Percentiles rank a stretch among this genome's conserved stretches.
phyloP scores from a whole-genome alignment of 2,888 invertebrate genomes.

The Andricus curvator region DNA sequence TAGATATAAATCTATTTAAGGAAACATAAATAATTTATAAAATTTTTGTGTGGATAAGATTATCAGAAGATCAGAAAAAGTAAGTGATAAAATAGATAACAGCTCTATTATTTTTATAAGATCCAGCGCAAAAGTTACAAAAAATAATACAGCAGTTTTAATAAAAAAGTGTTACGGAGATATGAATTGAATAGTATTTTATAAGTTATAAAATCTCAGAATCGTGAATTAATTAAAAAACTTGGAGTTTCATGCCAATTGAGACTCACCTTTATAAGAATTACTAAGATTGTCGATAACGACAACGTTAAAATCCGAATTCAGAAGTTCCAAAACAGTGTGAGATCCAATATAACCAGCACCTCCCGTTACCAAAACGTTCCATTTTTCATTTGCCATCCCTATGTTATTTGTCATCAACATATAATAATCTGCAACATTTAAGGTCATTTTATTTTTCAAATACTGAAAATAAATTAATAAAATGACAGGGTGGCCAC shows the following conservation, averaged over 20 bases:
- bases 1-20: background rate
- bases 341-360: constrained; percentile 98
- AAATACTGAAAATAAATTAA: no score
- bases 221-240: background rate
- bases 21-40: background rate
- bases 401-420: constrained; percentile 9
- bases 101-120: background rate
- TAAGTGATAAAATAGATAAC: background rate
- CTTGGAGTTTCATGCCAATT: background rate
- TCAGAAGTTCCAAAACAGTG: constrained; percentile 89
- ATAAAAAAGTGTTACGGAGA: no score
- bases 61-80: background rate
- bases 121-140: background rate
- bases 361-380: constrained; percentile 93
- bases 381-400: constrained; percentile 70
- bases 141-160: constrained; percentile 26
- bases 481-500: no score
- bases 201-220: constrained; percentile 9
- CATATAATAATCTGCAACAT: background rate
- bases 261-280: constrained; percentile 83
- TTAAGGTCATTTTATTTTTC: no score
- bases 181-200: no score
- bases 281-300: constrained; percentile 94
- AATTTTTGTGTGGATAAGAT: background rate
- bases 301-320: constrained; percentile 86